Percentiles rank a stretch among this genome's conserved stretches.
Conservation (phyloP, 2,888 invertebrate species). For the Luperina testacea region DNA sequence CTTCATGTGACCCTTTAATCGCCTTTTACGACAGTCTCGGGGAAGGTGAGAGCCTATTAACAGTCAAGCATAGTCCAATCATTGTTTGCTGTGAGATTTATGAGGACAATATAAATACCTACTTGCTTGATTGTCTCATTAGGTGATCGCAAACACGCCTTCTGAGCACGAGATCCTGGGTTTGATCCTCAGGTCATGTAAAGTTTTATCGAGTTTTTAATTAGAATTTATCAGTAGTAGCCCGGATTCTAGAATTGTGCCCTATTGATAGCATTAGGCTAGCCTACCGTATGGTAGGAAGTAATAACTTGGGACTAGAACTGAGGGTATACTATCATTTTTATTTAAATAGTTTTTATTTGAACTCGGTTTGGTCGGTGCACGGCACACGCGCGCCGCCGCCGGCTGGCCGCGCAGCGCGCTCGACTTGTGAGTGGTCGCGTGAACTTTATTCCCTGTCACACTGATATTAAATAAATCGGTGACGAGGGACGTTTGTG, state of each 20-base stretch:
- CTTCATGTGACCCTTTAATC: slow-evolving; percentile 37
- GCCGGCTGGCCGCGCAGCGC: neutral
- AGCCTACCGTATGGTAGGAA: neutral
- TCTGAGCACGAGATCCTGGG: neutral
- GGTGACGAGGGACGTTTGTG: slow-evolving; percentile 25
- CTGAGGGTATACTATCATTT: neutral
- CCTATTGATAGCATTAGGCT: neutral
- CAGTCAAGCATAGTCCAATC: slow-evolving; percentile 18
- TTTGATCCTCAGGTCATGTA: neutral
- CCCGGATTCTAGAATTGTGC: neutral
- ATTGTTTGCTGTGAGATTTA: slow-evolving; percentile 26
- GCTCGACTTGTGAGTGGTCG: slow-evolving; percentile 14
- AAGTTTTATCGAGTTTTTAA: neutral
- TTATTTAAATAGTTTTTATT: neutral
- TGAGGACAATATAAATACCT: slow-evolving; percentile 1
- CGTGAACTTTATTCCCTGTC: slow-evolving; percentile 34
- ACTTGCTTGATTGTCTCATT: neutral
- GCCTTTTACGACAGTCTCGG: slow-evolving; percentile 25
- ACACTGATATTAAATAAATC: slow-evolving; percentile 44
- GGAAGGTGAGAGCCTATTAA: slow-evolving; percentile 8
- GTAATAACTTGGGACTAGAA: neutral
- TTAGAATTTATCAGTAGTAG: neutral
- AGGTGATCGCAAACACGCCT: neutral
- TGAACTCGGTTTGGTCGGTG: neutral
- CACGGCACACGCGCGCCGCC: neutral